Evolutionary conservation across 2,888 invertebrate species (phyloP).

Genomic region (Agrenia bidenticulata): DNA sequence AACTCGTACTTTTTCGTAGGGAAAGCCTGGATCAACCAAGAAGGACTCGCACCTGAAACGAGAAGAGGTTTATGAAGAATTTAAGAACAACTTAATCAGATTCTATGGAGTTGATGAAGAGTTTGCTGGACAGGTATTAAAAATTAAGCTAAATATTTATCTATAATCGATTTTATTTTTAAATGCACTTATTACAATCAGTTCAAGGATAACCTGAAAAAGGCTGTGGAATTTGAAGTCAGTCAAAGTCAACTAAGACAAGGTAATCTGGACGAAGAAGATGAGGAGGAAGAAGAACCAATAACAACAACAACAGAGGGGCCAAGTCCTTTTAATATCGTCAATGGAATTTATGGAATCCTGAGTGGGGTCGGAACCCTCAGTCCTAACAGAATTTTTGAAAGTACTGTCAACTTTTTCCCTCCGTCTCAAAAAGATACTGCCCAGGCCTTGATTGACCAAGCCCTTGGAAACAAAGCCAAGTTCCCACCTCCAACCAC

Average conservation of each 20-base stretch:
- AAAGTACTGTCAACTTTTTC: conserved; percentile 30
- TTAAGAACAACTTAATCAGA: conserved; percentile 6
- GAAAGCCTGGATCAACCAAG: too few relatives aligned
- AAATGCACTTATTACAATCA: neutral
- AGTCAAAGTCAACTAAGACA: neutral
- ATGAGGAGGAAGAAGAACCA: conserved; percentile 15
- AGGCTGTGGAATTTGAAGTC: neutral
- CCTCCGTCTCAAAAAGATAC: conserved; percentile 29
- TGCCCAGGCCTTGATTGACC: conserved; percentile 29
- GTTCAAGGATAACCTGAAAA: conserved; percentile 8
- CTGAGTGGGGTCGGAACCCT: conserved; percentile 13
- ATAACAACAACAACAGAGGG: conserved; percentile 9
- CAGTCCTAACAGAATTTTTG: conserved; percentile 3
- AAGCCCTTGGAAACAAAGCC: conserved; percentile 20
- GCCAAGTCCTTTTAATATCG: conserved; percentile 13
- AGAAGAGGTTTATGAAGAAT: neutral
- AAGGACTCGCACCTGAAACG: neutral
- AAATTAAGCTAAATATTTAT: neutral
- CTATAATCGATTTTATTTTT: neutral
- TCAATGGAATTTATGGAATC: conserved; percentile 20
- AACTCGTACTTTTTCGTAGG: too few relatives aligned
- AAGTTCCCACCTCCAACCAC: conserved; percentile 29
- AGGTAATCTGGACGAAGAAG: conserved; percentile 8
- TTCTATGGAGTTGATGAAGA: conserved; percentile 5
- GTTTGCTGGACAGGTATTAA: conserved; percentile 10